These are phyloP conservation scores for Drosophila fuyamai DNA, from an alignment of 1,140 invertebrate genomes.

Conservation along the genomic window DNA sequence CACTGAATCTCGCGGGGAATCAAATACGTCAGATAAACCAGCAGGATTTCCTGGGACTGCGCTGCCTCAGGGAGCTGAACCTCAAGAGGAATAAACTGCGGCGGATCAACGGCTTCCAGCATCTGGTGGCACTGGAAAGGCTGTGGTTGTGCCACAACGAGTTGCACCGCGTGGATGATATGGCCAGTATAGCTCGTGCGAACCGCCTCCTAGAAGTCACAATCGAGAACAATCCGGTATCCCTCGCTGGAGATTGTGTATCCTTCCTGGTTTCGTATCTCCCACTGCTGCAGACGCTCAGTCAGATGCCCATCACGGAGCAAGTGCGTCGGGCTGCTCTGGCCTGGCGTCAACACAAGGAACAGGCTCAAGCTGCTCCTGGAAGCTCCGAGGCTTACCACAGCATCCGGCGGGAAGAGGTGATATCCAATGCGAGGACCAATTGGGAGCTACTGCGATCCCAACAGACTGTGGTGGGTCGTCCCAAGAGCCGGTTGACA, in stretches of 20 bases:
- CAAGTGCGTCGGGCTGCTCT: conserved; percentile 90
- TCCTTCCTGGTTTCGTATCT: conserved; percentile 92
- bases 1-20: conserved; percentile 96
- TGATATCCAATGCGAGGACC: conserved; percentile 92
- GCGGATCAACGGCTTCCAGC: conserved; percentile 92
- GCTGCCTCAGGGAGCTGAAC: conserved; percentile 93
- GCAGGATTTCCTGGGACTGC: conserved; percentile 91
- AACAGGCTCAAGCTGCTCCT: conserved; percentile 88
- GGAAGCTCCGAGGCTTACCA: conserved; percentile 88
- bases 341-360: conserved; percentile 91
- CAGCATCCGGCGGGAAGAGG: conserved; percentile 89
- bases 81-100: conserved; percentile 93
- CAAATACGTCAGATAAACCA: conserved; percentile 90
- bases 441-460: conserved; percentile 92
- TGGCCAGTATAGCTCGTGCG: conserved; percentile 91
- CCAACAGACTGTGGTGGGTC: conserved; percentile 84
- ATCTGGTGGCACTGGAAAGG: conserved; percentile 85
- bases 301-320: conserved; percentile 91
- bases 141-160: conserved; percentile 84
- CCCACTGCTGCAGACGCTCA: conserved; percentile 89
- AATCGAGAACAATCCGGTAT: conserved; percentile 94
- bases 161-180: conserved; percentile 90
- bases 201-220: conserved; percentile 91
- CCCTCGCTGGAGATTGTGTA: conserved; percentile 89
- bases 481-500: conserved; percentile 62